Conservation (phyloP, 2,797 vertebrate species). For the Mastacembelus armatus region DNA sequence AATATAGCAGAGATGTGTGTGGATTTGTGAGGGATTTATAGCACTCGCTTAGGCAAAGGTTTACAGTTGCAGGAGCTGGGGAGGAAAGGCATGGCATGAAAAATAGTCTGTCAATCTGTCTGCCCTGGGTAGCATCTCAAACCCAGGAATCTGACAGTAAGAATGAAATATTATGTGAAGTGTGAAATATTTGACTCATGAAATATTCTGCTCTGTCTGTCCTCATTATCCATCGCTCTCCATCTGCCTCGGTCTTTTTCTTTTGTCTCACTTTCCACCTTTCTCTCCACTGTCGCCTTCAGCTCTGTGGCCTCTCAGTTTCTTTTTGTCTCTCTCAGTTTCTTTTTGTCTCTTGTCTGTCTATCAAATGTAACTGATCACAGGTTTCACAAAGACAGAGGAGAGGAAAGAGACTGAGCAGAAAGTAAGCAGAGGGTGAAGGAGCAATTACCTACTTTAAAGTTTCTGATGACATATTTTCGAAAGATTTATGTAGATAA, state of each 20-base stretch:
- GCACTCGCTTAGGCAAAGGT: constrained; percentile 68
- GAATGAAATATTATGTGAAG: constrained; percentile 74
- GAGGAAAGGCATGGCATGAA: constrained; percentile 68
- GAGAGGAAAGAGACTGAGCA: background rate
- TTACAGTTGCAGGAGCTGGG: constrained; percentile 62
- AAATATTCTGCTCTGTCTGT: constrained; percentile 62
- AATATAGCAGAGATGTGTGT: constrained; percentile 65
- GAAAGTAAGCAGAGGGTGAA: constrained; percentile 1
- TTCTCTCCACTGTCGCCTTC: constrained; percentile 23
- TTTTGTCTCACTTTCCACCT: constrained; percentile 58
- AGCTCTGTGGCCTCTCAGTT: constrained; percentile 41
- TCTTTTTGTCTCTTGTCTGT: constrained; percentile 32
- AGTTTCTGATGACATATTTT: no score
- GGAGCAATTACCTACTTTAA: background rate
- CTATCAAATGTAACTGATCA: constrained; percentile 36
- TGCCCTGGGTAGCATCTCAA: constrained; percentile 67
- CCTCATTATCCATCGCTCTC: constrained; percentile 65
- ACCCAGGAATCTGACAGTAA: constrained; percentile 56
- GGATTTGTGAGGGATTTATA: constrained; percentile 74
- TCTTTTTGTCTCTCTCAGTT: constrained; percentile 31
- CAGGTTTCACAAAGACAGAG: constrained; percentile 34
- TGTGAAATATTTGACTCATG: constrained; percentile 66
- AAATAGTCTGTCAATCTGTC: constrained; percentile 76
- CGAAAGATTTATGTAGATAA: no score
- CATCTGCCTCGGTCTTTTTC: constrained; percentile 30